phyloP scores from a whole-genome alignment of 2,113 vertebrate genomes.

The Xyliphius kryptos region DNA sequence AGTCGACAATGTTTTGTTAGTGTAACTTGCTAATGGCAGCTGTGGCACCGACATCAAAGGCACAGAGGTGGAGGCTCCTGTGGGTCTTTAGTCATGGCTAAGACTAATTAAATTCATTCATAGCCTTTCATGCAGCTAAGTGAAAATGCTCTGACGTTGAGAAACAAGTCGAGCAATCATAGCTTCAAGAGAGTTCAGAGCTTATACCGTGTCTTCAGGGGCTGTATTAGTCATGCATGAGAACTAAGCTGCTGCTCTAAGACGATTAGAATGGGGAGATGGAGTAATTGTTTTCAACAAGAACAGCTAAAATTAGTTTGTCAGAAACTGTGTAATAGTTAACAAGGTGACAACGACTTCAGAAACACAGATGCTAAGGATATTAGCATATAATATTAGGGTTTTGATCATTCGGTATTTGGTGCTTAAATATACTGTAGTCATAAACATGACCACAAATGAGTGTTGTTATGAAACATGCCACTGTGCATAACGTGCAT shows the following conservation, averaged over 20 bases:
- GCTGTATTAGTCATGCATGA: not conserved
- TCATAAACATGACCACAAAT: too few relatives aligned
- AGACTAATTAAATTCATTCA: constrained; percentile 67
- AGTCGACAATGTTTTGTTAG: constrained; percentile 49
- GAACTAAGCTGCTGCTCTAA: constrained; percentile 44
- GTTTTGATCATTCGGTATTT: not conserved
- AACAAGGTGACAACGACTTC: not conserved
- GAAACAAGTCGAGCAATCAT: not conserved
- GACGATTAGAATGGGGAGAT: constrained; percentile 44
- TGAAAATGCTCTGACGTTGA: constrained; percentile 5
- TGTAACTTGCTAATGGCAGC: constrained; percentile 53
- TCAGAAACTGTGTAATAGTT: not conserved
- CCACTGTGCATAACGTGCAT: too few relatives aligned
- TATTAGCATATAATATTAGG: not conserved
- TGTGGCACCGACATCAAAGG: constrained; percentile 62
- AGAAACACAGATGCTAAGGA: not conserved
- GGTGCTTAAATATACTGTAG: too few relatives aligned
- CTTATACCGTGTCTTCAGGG: constrained; percentile 11
- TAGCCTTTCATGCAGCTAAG: constrained; percentile 30
- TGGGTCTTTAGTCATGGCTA: constrained; percentile 70
- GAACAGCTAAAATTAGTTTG: not conserved
- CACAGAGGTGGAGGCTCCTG: constrained; percentile 47
- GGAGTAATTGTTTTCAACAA: constrained; percentile 31
- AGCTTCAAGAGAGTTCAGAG: constrained; percentile 10
- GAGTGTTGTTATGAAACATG: too few relatives aligned